Evolutionary conservation across 1,140 invertebrate species (phyloP), one percentile per base, ranked within the genome.

Genomic region (Apolygus lucorum): DNA sequence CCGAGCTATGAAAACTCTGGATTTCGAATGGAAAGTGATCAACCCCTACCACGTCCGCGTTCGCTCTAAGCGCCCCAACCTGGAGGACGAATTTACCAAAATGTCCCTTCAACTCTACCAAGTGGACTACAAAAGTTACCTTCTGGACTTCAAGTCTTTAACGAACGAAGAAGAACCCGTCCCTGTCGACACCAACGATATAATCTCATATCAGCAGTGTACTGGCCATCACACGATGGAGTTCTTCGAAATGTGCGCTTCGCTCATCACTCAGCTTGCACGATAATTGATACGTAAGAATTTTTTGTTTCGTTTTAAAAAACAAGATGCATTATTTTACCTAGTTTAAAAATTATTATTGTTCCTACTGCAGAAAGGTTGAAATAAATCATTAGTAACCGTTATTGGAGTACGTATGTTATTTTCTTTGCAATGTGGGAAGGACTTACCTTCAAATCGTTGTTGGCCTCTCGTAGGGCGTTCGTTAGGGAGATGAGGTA

Each of bases 231-330:
- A 98, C 79, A 98, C 96, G 1, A 97, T 99, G 92, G 96, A 99
- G 83, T 99, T 99, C 82, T 99, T 99, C 80, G 97, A 99, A 83
- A 98, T 99, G 95, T 99, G 97, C 80, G 95, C 97, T 25, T 92
- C 93, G 27, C 83, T 99, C 17, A 99, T 99, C 75, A 96, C 96
- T 64, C 95, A 99, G 76, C 82, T 99, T 64, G 96, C 97, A 28
- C 90, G 96, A 81, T 99, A 72, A 28, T 29, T n/a, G n/a, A n/a
- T 42, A 42, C 34, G 34, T 42, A n/a, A n/a, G n/a, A n/a, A n/a
- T n/a, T n/a, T n/a, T n/a, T n/a, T n/a, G n/a, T n/a, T n/a, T n/a
- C n/a, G n/a, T n/a, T n/a, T n/a, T n/a, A n/a, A n/a, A n/a, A n/a
- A n/a, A n/a, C n/a, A n/a, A n/a, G n/a, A n/a, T n/a, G n/a, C n/a